A percentile compares a stretch with the other conserved stretches of the same genome.
Conservation (phyloP, 2,113 vertebrate genomes). For the Micromys minutus region DNA sequence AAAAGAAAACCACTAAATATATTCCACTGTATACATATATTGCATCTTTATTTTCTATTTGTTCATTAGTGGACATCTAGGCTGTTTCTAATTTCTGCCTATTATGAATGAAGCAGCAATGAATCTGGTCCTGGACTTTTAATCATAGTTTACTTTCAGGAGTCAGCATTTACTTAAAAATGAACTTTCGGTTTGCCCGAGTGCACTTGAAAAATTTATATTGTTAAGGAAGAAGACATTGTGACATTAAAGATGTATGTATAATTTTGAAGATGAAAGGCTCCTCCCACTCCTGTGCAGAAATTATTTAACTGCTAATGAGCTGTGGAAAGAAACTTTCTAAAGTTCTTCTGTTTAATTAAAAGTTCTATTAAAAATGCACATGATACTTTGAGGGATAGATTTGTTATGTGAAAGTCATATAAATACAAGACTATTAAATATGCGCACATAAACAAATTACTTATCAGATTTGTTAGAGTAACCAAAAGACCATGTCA, state of each 20-base stretch:
- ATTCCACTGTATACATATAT: background rate
- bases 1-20: background rate
- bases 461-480: background rate
- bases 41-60: background rate
- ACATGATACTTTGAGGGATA: slow-evolving; percentile 42
- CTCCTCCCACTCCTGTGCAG: slow-evolving; percentile 59
- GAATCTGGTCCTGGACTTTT: background rate
- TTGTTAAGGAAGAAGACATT: background rate
- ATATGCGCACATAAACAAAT: slow-evolving; percentile 52
- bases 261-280: slow-evolving; percentile 50
- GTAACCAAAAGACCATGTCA: background rate
- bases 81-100: background rate
- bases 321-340: slow-evolving; percentile 53
- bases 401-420: slow-evolving; percentile 41
- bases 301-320: slow-evolving; percentile 66
- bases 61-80: background rate
- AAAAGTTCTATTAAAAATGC: slow-evolving; percentile 71
- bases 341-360: slow-evolving; percentile 56
- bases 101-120: background rate
- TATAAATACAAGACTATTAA: slow-evolving; percentile 25
- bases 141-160: background rate
- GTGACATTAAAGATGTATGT: slow-evolving; percentile 49
- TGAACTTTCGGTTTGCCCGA: background rate
- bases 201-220: slow-evolving; percentile 2
- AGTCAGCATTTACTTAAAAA: background rate